These are phyloP conservation scores for Resseliella maxima DNA, from an alignment of 2,888 invertebrate species.

Conservation along the genomic window DNA sequence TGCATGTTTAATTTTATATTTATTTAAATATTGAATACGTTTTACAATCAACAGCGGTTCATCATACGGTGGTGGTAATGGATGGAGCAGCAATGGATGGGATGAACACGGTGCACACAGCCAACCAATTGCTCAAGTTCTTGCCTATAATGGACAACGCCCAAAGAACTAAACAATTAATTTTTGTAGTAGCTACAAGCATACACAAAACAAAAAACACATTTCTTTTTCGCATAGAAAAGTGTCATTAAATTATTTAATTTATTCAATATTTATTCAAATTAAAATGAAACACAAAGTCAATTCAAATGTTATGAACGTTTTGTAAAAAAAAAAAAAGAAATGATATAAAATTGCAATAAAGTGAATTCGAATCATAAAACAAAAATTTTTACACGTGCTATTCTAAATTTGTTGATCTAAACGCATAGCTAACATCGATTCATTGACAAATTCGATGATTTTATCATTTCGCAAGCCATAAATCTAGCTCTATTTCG, in stretches of 20 bases:
- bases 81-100: slow-evolving; percentile 61
- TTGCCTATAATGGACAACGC: slow-evolving; percentile 70
- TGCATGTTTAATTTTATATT: neutral
- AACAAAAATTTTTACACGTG: too few species aligned
- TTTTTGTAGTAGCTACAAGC: slow-evolving; percentile 23
- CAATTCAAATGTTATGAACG: neutral
- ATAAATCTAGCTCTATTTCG: too few species aligned
- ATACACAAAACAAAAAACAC: neutral
- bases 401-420: too few species aligned
- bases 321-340: neutral
- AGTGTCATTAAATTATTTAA: slow-evolving; percentile 35
- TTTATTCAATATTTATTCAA: slow-evolving; percentile 51
- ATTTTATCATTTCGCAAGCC: too few species aligned
- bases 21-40: neutral
- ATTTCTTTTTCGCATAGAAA: slow-evolving; percentile 1
- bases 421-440: too few species aligned
- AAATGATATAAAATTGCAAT: neutral
- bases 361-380: too few species aligned
- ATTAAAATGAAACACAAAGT: neutral
- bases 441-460: too few species aligned
- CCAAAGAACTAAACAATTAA: neutral
- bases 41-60: slow-evolving; percentile 34
- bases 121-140: slow-evolving; percentile 69
- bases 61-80: slow-evolving; percentile 59
- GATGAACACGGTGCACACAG: slow-evolving; percentile 69